Evolutionary conservation across 1,140 invertebrate species (phyloP), one percentile per base, ranked within the genome.

Genomic region (Pachyrhynchus sulphureomaculatus): DNA sequence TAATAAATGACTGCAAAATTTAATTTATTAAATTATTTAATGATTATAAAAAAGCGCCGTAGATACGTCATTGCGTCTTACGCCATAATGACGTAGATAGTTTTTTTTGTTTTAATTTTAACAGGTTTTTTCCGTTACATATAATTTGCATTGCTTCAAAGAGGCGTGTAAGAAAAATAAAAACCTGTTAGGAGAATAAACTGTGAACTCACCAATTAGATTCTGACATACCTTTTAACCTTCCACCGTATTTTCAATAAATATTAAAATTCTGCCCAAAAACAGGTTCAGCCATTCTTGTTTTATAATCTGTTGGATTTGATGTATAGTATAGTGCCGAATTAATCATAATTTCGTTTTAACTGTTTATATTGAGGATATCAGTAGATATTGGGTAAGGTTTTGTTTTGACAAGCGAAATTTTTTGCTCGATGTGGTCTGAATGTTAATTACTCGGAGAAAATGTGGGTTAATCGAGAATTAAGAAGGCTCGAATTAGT

Each of bases 231-330:
- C 20, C 47, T 51, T 51, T 24, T 32, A 18, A 13, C 18, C 18
- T 45, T 12, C 42, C 42, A 21, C 18, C 8, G 42, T 45, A 45
- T 45, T 21, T 4, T 21, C 20, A 23, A 15, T 9, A 20, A 21
- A 45, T 15, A 20, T 18, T 32, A 34, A 18, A 33, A 32, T 39
- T 53, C 49, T 26, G 20, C 10, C 13, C 9, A 8, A 54, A 54
- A 57, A 48, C 54, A 47, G 54, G 45, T 47, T 20, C n/a, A 44
- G 13, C n/a, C n/a, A n/a, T 37, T 21, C 32, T 45, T 12, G 2
- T 52, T 52, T 23, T 32, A 42, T 23, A 55, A 47, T 57, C 34
- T 57, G 54, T 57, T 54, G 21, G 36, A 42, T 54, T 41, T 42
- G 52, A 37, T 33, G 41, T 57, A 45, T 37, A 57, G 41, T 57